phyloP scores from a whole-genome alignment of 1,140 invertebrate species.

The Drosophila ercepeae region DNA sequence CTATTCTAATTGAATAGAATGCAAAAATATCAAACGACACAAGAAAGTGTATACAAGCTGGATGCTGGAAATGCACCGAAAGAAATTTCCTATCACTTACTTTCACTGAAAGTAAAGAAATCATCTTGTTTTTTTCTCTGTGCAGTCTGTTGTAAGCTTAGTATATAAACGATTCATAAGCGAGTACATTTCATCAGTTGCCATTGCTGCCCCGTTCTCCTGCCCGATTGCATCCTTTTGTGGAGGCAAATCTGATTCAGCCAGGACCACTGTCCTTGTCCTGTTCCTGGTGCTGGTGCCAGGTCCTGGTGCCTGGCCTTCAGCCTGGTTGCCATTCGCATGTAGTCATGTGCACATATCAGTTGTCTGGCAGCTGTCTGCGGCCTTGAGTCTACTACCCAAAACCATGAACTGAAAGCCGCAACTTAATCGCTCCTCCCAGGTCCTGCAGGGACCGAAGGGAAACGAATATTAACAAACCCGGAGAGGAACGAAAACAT shows the following conservation, averaged over 20 bases:
- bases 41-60: slow-evolving; percentile 21
- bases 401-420: slow-evolving; percentile 67
- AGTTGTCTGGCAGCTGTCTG: slow-evolving; percentile 83
- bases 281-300: too few relatives aligned
- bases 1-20: slow-evolving; percentile 75
- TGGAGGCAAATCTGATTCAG: slow-evolving; percentile 49
- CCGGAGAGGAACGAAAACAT: slow-evolving; percentile 27
- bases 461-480: slow-evolving; percentile 46
- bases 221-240: slow-evolving; percentile 63
- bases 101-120: background rate
- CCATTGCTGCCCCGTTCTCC: slow-evolving; percentile 6
- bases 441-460: background rate
- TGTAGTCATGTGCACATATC: slow-evolving; percentile 79
- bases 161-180: slow-evolving; percentile 54
- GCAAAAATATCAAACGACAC: slow-evolving; percentile 58
- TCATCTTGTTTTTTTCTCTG: background rate
- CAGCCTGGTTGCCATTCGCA: slow-evolving; percentile 43
- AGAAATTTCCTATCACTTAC: background rate
- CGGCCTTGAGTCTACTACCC: slow-evolving; percentile 64
- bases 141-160: slow-evolving; percentile 37
- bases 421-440: slow-evolving; percentile 69
- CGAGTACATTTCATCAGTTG: slow-evolving; percentile 71
- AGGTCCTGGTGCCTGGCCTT: slow-evolving; percentile 42
- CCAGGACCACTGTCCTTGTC: slow-evolving; percentile 23
- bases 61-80: background rate